Conservation (phyloP, 2,113 vertebrate species). For the Steatornis caripensis region DNA sequence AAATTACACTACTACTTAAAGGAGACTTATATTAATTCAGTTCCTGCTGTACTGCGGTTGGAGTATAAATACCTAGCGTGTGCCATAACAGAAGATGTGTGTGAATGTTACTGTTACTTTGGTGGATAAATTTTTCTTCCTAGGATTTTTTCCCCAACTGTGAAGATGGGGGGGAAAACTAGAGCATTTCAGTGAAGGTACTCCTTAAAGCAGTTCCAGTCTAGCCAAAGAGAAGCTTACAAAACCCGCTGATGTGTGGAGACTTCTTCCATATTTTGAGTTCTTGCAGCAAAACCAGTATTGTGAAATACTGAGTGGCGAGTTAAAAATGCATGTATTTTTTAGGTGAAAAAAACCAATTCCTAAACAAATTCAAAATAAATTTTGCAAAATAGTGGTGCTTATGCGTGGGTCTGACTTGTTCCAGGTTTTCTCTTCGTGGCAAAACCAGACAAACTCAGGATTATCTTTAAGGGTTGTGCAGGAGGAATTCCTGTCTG, state of each 20-base stretch:
- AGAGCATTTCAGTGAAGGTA: background rate
- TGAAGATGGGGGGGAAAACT: background rate
- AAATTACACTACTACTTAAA: background rate
- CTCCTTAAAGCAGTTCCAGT: background rate
- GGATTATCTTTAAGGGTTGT: conserved; percentile 78
- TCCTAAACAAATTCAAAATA: background rate
- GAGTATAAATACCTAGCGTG: background rate
- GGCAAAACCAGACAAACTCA: conserved; percentile 78
- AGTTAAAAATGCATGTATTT: background rate
- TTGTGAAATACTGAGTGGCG: background rate
- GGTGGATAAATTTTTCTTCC: background rate
- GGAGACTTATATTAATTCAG: background rate
- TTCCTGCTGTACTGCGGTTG: background rate
- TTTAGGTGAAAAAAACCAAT: background rate
- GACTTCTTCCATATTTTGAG: background rate
- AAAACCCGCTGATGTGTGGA: background rate
- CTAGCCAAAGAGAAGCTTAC: background rate
- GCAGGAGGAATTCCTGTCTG: conserved; percentile 79
- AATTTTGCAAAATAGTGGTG: background rate
- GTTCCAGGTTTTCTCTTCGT: conserved; percentile 84
- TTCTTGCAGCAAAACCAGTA: background rate
- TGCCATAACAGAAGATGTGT: accelerated
- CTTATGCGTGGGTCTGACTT: background rate
- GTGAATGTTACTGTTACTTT: background rate
- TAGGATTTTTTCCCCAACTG: background rate